Percentiles rank a stretch among this genome's conserved stretches.
These are phyloP conservation scores for Tipula vernalis DNA, from an alignment of 2,888 invertebrate genomes.

Conservation along the genomic window DNA sequence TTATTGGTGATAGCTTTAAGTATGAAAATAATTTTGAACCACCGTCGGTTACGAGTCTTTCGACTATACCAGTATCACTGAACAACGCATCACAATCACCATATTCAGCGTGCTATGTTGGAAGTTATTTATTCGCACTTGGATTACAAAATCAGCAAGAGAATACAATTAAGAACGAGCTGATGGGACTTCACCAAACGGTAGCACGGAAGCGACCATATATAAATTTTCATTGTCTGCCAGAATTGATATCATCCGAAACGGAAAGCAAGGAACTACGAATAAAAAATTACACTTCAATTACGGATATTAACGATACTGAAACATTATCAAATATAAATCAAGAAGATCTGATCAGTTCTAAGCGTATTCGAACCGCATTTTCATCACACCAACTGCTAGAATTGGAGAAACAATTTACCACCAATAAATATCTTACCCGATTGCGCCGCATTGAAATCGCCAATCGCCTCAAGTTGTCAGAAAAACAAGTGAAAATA, in stretches of 20 bases:
- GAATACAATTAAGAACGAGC: conserved; percentile 34
- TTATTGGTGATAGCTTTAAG: conserved; percentile 44
- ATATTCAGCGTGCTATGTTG: conserved; percentile 50
- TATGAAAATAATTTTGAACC: background rate
- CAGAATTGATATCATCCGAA: background rate
- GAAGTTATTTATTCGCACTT: conserved; percentile 49
- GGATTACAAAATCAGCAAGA: conserved; percentile 45
- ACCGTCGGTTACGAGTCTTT: conserved; percentile 36
- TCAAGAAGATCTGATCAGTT: conserved; percentile 17
- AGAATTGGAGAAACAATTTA: conserved; percentile 79
- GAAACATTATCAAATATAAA: conserved; percentile 37
- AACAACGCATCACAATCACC: conserved; percentile 38
- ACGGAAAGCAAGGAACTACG: background rate
- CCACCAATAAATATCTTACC: conserved; percentile 81
- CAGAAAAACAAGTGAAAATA: conserved; percentile 91
- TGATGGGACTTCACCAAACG: conserved; percentile 22
- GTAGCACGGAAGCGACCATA: conserved; percentile 16
- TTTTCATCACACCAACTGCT: conserved; percentile 83
- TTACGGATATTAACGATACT: conserved; percentile 41
- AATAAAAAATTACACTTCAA: background rate
- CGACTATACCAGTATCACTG: conserved; percentile 34
- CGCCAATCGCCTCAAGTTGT: conserved; percentile 72
- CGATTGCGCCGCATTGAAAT: conserved; percentile 83
- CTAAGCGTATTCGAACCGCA: conserved; percentile 82
- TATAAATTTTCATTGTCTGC: conserved; percentile 12